Evolutionary conservation across 2,888 invertebrate species (phyloP).

Genomic region (Galeruca laticollis): DNA sequence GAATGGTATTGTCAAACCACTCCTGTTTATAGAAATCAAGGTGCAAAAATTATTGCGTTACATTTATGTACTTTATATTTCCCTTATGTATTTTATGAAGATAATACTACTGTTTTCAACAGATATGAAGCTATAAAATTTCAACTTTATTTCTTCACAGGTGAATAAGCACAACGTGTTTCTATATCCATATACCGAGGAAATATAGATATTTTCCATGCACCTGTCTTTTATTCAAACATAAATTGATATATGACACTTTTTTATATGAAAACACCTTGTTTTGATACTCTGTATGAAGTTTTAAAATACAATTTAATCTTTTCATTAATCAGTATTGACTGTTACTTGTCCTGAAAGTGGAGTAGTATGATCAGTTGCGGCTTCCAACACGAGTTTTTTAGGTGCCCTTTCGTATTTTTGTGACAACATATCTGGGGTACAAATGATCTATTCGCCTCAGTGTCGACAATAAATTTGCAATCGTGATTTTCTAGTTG

Average conservation of each 20-base stretch:
- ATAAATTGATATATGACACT: neutral
- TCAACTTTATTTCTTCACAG: slow-evolving; percentile 32
- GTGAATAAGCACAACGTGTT: slow-evolving; percentile 29
- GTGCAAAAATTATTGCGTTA: slow-evolving; percentile 45
- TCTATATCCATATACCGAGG: slow-evolving; percentile 18
- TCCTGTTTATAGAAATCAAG: slow-evolving; percentile 48
- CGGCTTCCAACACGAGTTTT: no score
- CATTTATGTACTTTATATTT: slow-evolving; percentile 44
- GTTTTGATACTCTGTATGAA: no score
- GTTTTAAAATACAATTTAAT: no score
- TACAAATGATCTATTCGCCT: no score
- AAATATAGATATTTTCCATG: slow-evolving; percentile 17
- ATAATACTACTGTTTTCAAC: slow-evolving; percentile 47
- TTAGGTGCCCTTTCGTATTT: no score
- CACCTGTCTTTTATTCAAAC: neutral
- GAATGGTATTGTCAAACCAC: slow-evolving; percentile 44
- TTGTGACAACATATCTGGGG: no score
- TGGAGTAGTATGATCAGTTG: no score
- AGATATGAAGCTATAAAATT: slow-evolving; percentile 33
- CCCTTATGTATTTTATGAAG: slow-evolving; percentile 47
- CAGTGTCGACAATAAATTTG: no score
- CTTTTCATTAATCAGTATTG: no score
- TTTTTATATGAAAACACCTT: no score
- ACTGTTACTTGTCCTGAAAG: no score
- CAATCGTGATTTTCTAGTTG: no score